Percentiles rank a stretch among this genome's conserved stretches.
Conservation (phyloP, 2,113 vertebrate genomes). For the Calidris pugnax region DNA sequence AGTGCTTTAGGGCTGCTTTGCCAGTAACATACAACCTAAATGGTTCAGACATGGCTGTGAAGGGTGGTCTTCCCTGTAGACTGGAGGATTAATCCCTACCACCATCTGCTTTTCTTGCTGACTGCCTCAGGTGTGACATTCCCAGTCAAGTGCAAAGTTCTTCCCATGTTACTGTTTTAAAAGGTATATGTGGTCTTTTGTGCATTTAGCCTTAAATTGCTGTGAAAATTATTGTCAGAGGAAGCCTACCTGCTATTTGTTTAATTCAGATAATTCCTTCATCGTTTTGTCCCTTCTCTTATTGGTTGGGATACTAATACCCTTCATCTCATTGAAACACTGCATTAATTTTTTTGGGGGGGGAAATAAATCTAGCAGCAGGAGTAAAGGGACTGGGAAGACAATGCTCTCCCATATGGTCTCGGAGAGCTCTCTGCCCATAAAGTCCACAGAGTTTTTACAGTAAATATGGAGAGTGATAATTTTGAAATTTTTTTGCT, state of each 20-base stretch:
- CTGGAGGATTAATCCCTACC: background rate
- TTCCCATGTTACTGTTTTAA: accelerated
- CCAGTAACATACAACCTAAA: accelerated
- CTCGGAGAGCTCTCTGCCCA: background rate
- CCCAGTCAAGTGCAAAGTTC: background rate
- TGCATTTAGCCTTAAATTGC: background rate
- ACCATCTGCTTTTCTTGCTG: background rate
- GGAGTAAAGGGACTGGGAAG: background rate
- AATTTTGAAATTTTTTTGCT: background rate
- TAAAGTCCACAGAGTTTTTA: background rate
- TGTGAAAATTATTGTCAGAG: background rate
- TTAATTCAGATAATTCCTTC: background rate
- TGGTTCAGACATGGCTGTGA: background rate
- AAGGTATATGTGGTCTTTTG: background rate
- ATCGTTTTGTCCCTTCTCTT: background rate
- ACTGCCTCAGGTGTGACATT: background rate
- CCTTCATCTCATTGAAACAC: background rate
- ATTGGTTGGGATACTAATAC: background rate
- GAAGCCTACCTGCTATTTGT: background rate
- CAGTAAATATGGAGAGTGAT: background rate
- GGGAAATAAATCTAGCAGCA: too few relatives aligned
- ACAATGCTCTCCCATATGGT: accelerated
- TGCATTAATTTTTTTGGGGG: too few relatives aligned
- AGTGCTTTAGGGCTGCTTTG: background rate
- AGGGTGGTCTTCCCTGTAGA: too few relatives aligned